Percentiles rank a stretch among this genome's conserved stretches.
phyloP scores from a whole-genome alignment of 2,797 vertebrate species.

The Gymnothorax javanicus region DNA sequence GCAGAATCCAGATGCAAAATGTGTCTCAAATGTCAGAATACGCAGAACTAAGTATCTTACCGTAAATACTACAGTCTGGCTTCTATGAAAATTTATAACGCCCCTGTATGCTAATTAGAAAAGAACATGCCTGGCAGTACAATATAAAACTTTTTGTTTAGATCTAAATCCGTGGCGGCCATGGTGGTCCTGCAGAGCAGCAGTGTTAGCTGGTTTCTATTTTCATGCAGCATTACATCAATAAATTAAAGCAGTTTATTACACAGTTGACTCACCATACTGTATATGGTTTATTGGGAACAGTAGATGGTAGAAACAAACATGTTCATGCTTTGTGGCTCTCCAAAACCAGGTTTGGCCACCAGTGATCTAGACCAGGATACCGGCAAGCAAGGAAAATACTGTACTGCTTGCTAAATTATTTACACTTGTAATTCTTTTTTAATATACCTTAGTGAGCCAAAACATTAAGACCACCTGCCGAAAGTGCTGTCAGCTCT shows the following conservation, averaged over 20 bases:
- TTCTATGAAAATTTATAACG: neutral
- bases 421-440: neutral
- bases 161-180: neutral
- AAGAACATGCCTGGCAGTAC: neutral
- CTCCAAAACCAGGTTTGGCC: no score
- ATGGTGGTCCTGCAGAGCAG: no score
- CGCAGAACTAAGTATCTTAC: neutral
- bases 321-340: no score
- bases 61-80: neutral
- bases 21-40: neutral
- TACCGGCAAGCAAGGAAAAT: neutral
- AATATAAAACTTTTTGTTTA: neutral
- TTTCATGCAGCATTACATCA: no score
- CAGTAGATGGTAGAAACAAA: no score
- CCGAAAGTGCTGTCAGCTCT: no score
- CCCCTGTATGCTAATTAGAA: neutral
- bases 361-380: neutral
- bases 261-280: no score
- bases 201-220: no score
- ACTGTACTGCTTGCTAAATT: neutral
- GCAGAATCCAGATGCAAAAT: neutral
- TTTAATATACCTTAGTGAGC: no score
- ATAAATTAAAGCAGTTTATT: no score
- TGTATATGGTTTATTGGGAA: no score
- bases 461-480: no score